phyloP scores from a whole-genome alignment of 2,888 invertebrate genomes.

The Eupithecia centaureata region DNA sequence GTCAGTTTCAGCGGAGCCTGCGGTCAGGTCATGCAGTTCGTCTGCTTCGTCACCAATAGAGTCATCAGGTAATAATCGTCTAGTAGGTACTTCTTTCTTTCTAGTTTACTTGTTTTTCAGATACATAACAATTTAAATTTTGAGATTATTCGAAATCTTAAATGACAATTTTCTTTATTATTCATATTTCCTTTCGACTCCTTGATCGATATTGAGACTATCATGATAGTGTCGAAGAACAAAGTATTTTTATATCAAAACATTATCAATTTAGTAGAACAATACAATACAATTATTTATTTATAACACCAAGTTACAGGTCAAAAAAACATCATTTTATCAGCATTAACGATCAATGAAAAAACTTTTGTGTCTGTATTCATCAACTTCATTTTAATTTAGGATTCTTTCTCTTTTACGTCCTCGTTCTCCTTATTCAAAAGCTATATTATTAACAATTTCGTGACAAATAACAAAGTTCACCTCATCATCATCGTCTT shows the following conservation, averaged over 20 bases:
- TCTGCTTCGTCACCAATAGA: constrained; percentile 81
- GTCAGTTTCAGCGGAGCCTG: constrained; percentile 72
- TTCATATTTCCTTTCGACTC: too few species aligned
- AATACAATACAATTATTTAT: too few species aligned
- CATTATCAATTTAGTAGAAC: neutral
- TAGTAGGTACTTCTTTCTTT: neutral
- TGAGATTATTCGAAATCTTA: too few species aligned
- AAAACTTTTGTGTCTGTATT: neutral
- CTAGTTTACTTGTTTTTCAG: neutral
- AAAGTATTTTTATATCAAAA: neutral
- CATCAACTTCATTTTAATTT: neutral
- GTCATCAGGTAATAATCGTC: constrained; percentile 78
- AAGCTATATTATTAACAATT: neutral
- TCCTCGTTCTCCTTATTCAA: neutral
- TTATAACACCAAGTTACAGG: too few species aligned
- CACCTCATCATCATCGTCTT: neutral
- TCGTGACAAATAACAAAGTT: neutral
- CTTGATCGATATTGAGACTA: too few species aligned
- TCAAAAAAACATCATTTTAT: too few species aligned
- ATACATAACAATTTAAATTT: too few species aligned
- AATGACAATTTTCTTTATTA: too few species aligned
- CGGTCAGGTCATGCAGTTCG: constrained; percentile 78
- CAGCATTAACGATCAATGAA: too few species aligned
- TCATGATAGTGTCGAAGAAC: neutral
- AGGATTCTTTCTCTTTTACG: neutral